Evolutionary conservation across 2,888 invertebrate species (phyloP), one percentile per base, ranked within the genome.

Genomic region (Acronicta aceris): DNA sequence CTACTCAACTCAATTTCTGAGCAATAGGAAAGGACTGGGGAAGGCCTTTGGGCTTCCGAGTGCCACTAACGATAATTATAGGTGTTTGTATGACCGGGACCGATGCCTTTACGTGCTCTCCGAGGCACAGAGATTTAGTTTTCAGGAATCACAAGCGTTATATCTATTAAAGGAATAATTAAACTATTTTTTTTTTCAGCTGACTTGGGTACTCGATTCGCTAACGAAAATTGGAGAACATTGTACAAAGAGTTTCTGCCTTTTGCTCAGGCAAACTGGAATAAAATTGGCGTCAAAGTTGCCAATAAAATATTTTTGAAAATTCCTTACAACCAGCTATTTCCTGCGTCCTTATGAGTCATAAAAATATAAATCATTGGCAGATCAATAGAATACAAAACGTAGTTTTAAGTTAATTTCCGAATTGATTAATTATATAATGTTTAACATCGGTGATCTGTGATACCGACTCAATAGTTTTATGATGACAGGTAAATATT

Each of bases 161-260:
- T 30, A 10, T 1, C 1, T 2, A 2, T 10, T 30, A 2, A 2
- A 13, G 3, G 5, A 38, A 6, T 38, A 0, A n/a, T n/a, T n/a
- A n/a, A n/a, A n/a, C n/a, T 36, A 8, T 59, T 30, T 8, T 27
- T 71, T 74, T 49, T 95, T 95, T 51, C 90, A 96, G 96, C 95
- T 62, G 89, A 93, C 42, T 86, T 95, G 27, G 96, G 95, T 7
- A 84, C 93, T 50, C 84, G 84, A 25, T 95, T 96, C 70, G 90
- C 94, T 1, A 96, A 96, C 74, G 93, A 95, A 57, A 96, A 96
- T 82, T 96, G 96, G 96, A 93, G 95, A 65, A 71, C 93, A 2
- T 78, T 96, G 38, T 96, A 96, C 81, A 92, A 90, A 30, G 95
- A 95, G 72, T 84, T 96, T 78, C 81, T 96, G 53, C 96, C 96